Evolutionary conservation across 2,113 vertebrate genomes (phyloP), one percentile per base, ranked within the genome.

Genomic region (Rafetus swinhoei): DNA sequence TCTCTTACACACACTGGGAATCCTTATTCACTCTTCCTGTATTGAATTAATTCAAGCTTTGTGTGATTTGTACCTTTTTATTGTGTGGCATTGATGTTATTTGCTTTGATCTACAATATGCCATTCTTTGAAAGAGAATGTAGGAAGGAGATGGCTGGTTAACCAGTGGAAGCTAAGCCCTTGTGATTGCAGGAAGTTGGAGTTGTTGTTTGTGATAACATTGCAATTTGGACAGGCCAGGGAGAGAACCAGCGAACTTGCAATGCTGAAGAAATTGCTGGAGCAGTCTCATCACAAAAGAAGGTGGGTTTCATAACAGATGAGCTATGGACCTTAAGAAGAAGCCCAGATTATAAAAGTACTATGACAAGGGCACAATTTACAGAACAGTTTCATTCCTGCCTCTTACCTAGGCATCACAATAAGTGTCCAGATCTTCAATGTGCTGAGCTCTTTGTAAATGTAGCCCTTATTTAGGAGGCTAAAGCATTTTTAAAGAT

Each of bases 21-120:
- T 89, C 87, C 93, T 93, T 92, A 76, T 92, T 95, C 65, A 79
- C 88, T 74, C 79, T 96, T 95, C 91, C 82, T 90, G 65, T 84
- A 93, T 0, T 35, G 50, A 95, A 92, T 76, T 86, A 93, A 95
- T 29, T 56, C 32, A 88, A 79, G 27, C 89, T 90, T 84, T 97
- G 88, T 65, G 55, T 81, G 90, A 83, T 19, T 86, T 87, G 19
- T 77, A 91, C 85, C 69, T 82, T 84, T 79, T 59, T 65, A 57
- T 84, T 86, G 22, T 0, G 0, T 32, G 50, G 76, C 59, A 84
- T 32, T 3, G 1, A 86, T 86, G 52, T 9, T 3, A n/a, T 53
- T 79, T 54, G 22, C 91, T 95, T 94, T 96, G 88, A 97, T 93
- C 59, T 69, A 81, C 21, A 39, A 35, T 82, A 29, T 35, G 69